These are phyloP conservation scores for Chymomyza amoena DNA, from an alignment of 2,888 invertebrate species.

Conservation along the genomic window DNA sequence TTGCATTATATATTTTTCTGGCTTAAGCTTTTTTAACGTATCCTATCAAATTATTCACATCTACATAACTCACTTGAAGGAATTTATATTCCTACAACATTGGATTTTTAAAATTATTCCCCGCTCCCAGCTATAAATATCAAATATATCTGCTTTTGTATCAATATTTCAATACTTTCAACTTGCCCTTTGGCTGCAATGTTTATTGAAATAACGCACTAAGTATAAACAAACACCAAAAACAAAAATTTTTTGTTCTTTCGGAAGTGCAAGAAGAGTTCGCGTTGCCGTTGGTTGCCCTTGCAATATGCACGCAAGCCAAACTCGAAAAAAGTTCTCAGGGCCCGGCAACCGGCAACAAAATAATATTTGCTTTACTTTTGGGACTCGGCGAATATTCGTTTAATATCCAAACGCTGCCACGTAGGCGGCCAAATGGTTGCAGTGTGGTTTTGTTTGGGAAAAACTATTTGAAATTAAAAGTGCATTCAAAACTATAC, in stretches of 20 bases:
- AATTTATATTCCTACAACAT: neutral
- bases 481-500: neutral
- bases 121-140: neutral
- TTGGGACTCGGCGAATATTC: constrained; percentile 42
- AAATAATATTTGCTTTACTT: constrained; percentile 63
- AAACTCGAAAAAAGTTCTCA: constrained; percentile 54
- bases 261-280: constrained; percentile 48
- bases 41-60: neutral
- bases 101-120: too few relatives aligned
- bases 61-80: too few relatives aligned
- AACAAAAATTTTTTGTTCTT: constrained; percentile 26
- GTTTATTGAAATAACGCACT: constrained; percentile 63
- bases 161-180: constrained; percentile 41
- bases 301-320: constrained; percentile 54
- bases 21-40: too few relatives aligned
- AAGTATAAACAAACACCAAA: constrained; percentile 60
- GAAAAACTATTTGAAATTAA: neutral
- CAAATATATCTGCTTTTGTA: constrained; percentile 5
- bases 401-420: constrained; percentile 11
- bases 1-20: too few relatives aligned
- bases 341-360: constrained; percentile 34
- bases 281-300: constrained; percentile 11
- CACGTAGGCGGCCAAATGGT: constrained; percentile 47
- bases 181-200: constrained; percentile 56
- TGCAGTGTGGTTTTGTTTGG: constrained; percentile 26